phyloP scores from a whole-genome alignment of 2,888 invertebrate genomes.

The Trachelus iudaicus region DNA sequence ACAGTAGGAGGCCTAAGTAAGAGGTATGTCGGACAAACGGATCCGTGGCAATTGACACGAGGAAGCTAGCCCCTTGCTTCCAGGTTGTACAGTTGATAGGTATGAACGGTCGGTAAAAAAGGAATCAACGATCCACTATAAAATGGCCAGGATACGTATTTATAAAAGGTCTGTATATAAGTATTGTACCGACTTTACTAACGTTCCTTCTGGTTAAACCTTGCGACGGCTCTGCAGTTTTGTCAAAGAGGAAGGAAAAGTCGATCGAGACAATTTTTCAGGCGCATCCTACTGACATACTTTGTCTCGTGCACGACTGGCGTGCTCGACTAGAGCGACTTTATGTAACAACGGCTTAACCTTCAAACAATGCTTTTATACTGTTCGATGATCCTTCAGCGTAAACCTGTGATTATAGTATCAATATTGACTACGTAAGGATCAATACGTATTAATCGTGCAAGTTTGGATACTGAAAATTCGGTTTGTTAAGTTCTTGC shows the following conservation, averaged over 20 bases:
- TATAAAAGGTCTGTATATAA: background rate
- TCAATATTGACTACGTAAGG: background rate
- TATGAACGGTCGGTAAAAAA: background rate
- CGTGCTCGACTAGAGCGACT: background rate
- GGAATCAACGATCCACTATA: background rate
- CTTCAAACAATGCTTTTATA: background rate
- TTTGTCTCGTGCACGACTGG: conserved; percentile 20
- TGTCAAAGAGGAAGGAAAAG: background rate
- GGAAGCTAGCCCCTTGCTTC: background rate
- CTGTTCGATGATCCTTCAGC: background rate
- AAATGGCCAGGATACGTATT: background rate
- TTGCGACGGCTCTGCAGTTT: background rate
- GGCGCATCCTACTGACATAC: conserved; percentile 51
- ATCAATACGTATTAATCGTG: background rate
- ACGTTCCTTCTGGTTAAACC: background rate
- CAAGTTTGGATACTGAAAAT: background rate
- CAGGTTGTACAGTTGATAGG: background rate
- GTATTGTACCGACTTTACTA: background rate
- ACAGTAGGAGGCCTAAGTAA: background rate
- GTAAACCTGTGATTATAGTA: background rate
- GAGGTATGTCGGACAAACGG: background rate
- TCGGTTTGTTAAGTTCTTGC: background rate
- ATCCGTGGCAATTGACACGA: background rate
- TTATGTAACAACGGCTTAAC: background rate
- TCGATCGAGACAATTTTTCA: background rate